phyloP scores from a whole-genome alignment of 2,113 vertebrate species.

The Solenodon paradoxus region DNA sequence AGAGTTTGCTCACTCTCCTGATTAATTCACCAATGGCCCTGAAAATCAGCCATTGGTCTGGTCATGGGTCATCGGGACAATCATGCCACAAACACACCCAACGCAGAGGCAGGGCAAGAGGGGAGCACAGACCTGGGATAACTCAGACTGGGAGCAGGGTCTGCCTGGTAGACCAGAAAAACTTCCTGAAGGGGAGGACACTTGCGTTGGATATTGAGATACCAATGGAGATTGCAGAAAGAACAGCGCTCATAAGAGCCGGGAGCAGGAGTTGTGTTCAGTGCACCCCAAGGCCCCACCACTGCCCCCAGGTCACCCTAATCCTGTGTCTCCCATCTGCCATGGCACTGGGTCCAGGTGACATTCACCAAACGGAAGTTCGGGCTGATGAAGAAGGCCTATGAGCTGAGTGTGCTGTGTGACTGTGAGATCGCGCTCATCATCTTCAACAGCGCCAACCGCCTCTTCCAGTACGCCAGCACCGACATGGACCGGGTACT shows the following conservation, averaged over 20 bases:
- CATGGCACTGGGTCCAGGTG: constrained; percentile 81
- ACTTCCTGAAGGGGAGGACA: neutral
- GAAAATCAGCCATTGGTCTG: no score
- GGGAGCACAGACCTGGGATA: neutral
- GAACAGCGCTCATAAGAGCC: neutral
- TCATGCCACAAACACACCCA: neutral
- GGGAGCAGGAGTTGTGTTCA: neutral
- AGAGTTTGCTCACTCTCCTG: neutral
- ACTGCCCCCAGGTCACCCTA: accelerated
- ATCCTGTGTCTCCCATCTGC: accelerated
- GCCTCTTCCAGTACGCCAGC: constrained; percentile 98
- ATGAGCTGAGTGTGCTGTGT: constrained; percentile 96
- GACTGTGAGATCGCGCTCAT: constrained; percentile 99
- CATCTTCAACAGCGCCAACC: constrained; percentile 98
- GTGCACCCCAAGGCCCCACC: neutral
- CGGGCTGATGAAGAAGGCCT: constrained; percentile 98
- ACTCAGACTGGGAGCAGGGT: neutral
- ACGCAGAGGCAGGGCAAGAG: neutral
- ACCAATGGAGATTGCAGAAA: neutral
- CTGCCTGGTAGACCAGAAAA: neutral
- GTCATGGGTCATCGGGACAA: no score
- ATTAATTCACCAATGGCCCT: no score
- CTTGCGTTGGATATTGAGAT: constrained; percentile 3
- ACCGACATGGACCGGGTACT: constrained; percentile 97
- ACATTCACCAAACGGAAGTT: constrained; percentile 98